Evolutionary conservation across 2,888 invertebrate species (phyloP), one percentile per base, ranked within the genome.

Genomic region (Oegoconia quadripuncta): DNA sequence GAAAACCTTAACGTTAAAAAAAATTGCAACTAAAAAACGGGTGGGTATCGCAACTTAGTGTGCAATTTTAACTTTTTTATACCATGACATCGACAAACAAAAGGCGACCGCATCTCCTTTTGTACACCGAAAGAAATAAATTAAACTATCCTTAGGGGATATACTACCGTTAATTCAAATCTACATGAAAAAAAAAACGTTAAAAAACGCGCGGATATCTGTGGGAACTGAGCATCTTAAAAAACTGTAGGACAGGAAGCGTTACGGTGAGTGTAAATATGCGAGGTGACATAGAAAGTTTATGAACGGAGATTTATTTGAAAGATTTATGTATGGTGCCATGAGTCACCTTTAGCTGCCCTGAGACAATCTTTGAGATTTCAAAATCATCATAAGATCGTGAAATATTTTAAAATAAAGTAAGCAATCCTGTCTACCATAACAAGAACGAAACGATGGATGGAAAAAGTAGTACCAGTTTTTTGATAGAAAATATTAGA

Each of bases 91-190:
- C 48, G 48, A 59, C 79, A 74, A 72, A 80, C 77, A 81, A 79
- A 71, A 63, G 54, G 50, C 59, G 61, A 79, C 82, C 80, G 78
- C 82, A 80, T 80, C 80, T 61, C 65, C 76, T 66, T 65, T 81
- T 78, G 74, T 76, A 60, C 58, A 61, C 56, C 69, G 55, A 63
- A 72, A 74, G 82, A 84, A 79, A 83, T 87, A 86, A 83, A 87
- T 87, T 83, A 82, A 79, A 78, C 71, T 71, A 79, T 80, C 77
- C 74, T 74, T 79, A 80, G 84, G 84, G 84, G 82, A 78, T 74
- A 74, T 55, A 64, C 79, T 83, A 87, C 87, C 87, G 87, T 87
- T 87, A 86, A 63, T 65, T 76, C 66, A 75, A 68, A 81, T 77
- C 74, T 80, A 68, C 66, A 73, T 74, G 48, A 65, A 72, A 76